phyloP scores from a whole-genome alignment of 2,113 vertebrate genomes.

The Dromaius novaehollandiae region DNA sequence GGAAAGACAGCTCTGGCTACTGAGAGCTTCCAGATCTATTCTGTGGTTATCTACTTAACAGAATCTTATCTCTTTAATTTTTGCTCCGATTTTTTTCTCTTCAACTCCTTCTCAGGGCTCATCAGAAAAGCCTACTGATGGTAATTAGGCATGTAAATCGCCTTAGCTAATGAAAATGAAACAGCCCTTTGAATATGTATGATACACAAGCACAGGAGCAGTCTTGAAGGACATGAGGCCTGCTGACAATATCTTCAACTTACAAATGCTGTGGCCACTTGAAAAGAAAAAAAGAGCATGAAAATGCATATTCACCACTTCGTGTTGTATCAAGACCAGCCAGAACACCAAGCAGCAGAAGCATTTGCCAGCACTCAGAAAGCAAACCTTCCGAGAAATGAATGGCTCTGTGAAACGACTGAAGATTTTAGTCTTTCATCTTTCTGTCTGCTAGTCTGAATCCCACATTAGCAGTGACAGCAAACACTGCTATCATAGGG shows the following conservation, averaged over 20 bases:
- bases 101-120: not conserved
- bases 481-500: not conserved
- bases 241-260: not conserved
- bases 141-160: not conserved
- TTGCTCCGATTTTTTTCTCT: not conserved
- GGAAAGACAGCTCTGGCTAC: not conserved
- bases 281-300: rapidly evolving
- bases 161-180: not conserved
- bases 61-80: not conserved
- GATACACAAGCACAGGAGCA: not conserved
- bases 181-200: not conserved
- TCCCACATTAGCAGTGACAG: not conserved
- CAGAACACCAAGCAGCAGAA: not conserved
- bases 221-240: not conserved
- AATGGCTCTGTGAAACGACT: not conserved
- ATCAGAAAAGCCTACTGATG: not conserved
- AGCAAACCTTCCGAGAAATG: not conserved
- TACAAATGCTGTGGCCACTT: not conserved
- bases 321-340: not conserved
- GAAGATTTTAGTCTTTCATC: not conserved
- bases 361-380: not conserved
- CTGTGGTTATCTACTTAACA: not conserved
- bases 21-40: not conserved
- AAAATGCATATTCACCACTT: not conserved
- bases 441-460: not conserved